Evolutionary conservation across 2,113 vertebrate genomes (phyloP).

Genomic region (Circaetus gallicus): DNA sequence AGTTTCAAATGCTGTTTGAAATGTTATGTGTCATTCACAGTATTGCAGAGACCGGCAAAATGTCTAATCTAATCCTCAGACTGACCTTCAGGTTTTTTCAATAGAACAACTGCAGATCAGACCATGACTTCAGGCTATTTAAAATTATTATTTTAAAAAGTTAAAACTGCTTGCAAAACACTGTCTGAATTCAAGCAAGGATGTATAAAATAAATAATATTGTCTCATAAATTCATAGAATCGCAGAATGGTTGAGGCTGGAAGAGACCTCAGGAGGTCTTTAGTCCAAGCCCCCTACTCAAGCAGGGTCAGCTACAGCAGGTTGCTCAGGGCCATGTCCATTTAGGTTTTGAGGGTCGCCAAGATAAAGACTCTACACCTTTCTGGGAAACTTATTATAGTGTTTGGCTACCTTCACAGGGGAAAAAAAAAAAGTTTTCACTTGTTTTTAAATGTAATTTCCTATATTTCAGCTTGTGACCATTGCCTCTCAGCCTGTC

Average conservation of each 20-base stretch:
- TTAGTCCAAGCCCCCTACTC: background rate
- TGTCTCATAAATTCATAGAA: background rate
- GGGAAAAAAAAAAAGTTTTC: background rate
- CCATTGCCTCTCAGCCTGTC: background rate
- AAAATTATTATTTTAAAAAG: background rate
- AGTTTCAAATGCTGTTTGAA: constrained; percentile 10
- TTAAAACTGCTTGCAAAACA: background rate
- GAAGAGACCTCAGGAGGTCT: background rate
- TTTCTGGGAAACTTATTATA: background rate
- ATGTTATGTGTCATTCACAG: background rate
- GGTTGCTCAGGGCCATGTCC: background rate
- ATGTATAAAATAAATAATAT: background rate
- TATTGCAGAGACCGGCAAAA: background rate
- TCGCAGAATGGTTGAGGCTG: background rate
- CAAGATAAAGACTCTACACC: background rate
- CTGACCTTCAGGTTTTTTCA: background rate
- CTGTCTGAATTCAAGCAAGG: background rate
- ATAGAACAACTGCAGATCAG: background rate
- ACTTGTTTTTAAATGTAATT: background rate
- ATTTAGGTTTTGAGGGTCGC: background rate
- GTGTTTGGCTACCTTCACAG: background rate
- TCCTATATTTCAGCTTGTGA: background rate
- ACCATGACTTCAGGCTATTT: background rate
- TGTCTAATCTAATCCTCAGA: background rate
- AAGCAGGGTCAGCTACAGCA: background rate